These are phyloP conservation scores for Zaprionus davidi DNA, from an alignment of 1,140 invertebrate species.

Conservation along the genomic window DNA sequence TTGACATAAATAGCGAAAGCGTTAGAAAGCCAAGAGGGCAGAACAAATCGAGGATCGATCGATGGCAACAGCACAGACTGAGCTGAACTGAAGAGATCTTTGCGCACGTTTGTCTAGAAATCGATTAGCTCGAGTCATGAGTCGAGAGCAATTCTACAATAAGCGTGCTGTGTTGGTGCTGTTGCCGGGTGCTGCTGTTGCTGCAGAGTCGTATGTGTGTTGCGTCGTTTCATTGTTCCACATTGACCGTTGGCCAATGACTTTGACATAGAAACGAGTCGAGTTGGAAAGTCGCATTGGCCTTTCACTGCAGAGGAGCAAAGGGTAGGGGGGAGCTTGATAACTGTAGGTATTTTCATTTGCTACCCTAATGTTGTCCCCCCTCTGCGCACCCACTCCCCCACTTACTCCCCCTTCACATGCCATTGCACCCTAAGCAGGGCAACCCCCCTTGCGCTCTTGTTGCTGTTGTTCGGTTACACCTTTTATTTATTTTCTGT, in stretches of 20 bases:
- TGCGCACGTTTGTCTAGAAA: slow-evolving; percentile 73
- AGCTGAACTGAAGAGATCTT: slow-evolving; percentile 19
- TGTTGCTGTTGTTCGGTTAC: slow-evolving; percentile 28
- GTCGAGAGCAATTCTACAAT: slow-evolving; percentile 53
- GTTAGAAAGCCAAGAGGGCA: slow-evolving; percentile 68
- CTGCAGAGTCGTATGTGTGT: slow-evolving; percentile 47
- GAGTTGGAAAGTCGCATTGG: slow-evolving; percentile 35
- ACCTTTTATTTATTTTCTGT: slow-evolving; percentile 62
- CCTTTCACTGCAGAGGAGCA: slow-evolving; percentile 58
- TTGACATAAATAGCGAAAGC: slow-evolving; percentile 67
- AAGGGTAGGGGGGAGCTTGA: background rate
- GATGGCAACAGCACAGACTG: slow-evolving; percentile 28
- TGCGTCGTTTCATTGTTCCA: slow-evolving; percentile 64
- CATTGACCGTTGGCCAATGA: slow-evolving; percentile 73
- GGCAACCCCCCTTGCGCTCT: slow-evolving; percentile 11
- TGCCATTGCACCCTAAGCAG: slow-evolving; percentile 49
- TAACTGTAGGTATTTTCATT: slow-evolving; percentile 30
- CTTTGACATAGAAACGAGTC: slow-evolving; percentile 73
- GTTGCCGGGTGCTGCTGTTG: slow-evolving; percentile 12
- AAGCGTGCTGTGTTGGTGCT: slow-evolving; percentile 33
- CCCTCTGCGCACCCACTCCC: background rate
- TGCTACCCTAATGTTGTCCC: background rate
- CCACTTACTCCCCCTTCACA: slow-evolving; percentile 17
- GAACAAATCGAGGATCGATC: slow-evolving; percentile 57
- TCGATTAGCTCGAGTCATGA: slow-evolving; percentile 70